Base-by-base conservation (phyloP, 2,113 vertebrate species). In the Macroglossus sobrinus region DNA sequence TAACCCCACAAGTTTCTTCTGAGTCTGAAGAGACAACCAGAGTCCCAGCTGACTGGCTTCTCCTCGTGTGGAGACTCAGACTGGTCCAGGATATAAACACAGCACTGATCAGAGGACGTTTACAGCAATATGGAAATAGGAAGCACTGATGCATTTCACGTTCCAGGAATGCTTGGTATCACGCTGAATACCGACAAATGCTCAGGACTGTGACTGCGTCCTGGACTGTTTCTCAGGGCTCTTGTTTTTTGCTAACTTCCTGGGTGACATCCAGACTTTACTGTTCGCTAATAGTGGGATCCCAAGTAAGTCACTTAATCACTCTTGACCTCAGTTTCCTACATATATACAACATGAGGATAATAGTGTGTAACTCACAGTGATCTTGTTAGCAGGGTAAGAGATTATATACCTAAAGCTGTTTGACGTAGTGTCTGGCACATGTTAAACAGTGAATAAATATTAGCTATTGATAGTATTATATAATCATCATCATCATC, bases 1-100 rank as follows among this genome's bases (percentile, higher is more conserved):
- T 89, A 68, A 82, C 87, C 74, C 63, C 69, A 93, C 86, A 93
- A 43, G 68, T 95, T 93, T 89, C 89, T 96, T 82, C 93, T 92
- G 74, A 71, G 21, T 92, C 63, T 89, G n/a, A 69, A 90, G 53
- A 40, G 22, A 69, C n/a, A 84, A 71, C 50, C 55, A 71, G 53
- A 93, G 84, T 92, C 38, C 53, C 79, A 91, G 66, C 68, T 82
- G 57, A 79, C 61, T 38, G 35, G 5, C 16, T 53, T 84, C n/a
- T 3, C 69, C 75, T 50, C 18, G 21, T 40, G 15, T 75, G 26
- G 47, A 93, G 69, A 61, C 3, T 9, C 5, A 43, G 84, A 22
- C 50, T 50, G 19, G 35, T 26, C 53, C 22, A 6, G 18, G 15
- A 14, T 9, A 33, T 4, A 5, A 33, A 50, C 0, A 63, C 68